Conservation (phyloP, 1,140 invertebrate genomes). For the Drosophila kurseongensis region DNA sequence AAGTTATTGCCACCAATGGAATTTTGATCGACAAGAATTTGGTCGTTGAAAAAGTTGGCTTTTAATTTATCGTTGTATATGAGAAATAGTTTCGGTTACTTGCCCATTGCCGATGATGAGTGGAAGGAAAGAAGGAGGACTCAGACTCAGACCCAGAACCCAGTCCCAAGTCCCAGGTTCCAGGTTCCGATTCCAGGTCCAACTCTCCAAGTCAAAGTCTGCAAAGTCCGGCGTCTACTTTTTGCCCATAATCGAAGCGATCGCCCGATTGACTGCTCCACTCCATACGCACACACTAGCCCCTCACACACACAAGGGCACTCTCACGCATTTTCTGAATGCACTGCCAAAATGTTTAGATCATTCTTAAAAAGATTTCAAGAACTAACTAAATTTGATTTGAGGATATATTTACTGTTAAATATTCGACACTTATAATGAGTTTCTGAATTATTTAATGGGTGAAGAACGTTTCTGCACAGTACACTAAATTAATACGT, state of each 20-base stretch:
- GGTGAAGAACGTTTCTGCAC: too few relatives aligned
- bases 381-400: too few relatives aligned
- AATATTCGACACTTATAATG: too few relatives aligned
- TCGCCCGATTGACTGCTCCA: constrained; percentile 72
- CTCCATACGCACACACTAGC: constrained; percentile 56
- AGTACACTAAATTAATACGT: too few relatives aligned
- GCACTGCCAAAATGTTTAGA: constrained; percentile 6
- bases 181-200: constrained; percentile 39
- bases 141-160: constrained; percentile 2
- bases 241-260: constrained; percentile 73
- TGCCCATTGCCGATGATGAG: constrained; percentile 39
- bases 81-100: constrained; percentile 83
- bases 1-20: constrained; percentile 82
- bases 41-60: constrained; percentile 82
- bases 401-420: too few relatives aligned
- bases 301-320: constrained; percentile 11
- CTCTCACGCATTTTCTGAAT: constrained; percentile 5
- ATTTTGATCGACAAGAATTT: constrained; percentile 85
- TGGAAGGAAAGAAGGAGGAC: constrained; percentile 11
- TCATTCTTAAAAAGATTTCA: not conserved
- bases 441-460: too few relatives aligned
- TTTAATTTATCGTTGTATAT: constrained; percentile 84
- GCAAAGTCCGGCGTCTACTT: constrained; percentile 63
- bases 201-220: constrained; percentile 46
- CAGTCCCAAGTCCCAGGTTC: constrained; percentile 13